phyloP scores from a whole-genome alignment of 2,113 vertebrate genomes.

The Gulo gulo region DNA sequence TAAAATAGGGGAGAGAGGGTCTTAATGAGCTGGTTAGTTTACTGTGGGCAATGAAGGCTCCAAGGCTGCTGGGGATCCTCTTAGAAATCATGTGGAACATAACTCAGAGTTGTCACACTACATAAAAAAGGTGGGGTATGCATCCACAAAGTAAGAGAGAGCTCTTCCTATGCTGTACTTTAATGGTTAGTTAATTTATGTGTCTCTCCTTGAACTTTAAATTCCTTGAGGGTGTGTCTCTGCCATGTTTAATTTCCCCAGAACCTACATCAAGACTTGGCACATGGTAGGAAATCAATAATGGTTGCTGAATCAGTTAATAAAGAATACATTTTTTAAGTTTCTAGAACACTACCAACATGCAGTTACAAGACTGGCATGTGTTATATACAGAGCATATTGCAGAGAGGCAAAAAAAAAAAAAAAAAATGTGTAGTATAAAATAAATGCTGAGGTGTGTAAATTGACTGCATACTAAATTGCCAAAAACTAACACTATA shows the following conservation, averaged over 20 bases:
- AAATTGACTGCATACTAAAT: background rate
- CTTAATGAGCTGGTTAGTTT: background rate
- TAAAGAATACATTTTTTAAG: background rate
- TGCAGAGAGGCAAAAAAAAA: background rate
- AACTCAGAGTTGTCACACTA: background rate
- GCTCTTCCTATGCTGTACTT: background rate
- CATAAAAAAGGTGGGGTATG: background rate
- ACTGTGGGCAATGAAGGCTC: background rate
- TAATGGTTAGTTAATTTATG: background rate
- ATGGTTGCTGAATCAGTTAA: background rate
- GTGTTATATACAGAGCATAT: background rate
- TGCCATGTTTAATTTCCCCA: background rate
- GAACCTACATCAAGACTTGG: background rate
- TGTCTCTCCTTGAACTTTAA: background rate
- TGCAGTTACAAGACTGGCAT: background rate
- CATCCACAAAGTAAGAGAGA: background rate
- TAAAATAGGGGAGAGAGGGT: rapidly evolving
- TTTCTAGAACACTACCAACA: background rate
- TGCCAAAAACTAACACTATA: background rate
- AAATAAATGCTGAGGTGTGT: background rate
- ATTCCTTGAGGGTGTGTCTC: background rate
- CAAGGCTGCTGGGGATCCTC: background rate
- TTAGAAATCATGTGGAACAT: background rate
- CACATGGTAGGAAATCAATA: background rate
- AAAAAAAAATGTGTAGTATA: background rate